Evolutionary conservation across 2,113 vertebrate species (phyloP), one percentile per base, ranked within the genome.

Genomic region (Oenanthe melanoleuca): DNA sequence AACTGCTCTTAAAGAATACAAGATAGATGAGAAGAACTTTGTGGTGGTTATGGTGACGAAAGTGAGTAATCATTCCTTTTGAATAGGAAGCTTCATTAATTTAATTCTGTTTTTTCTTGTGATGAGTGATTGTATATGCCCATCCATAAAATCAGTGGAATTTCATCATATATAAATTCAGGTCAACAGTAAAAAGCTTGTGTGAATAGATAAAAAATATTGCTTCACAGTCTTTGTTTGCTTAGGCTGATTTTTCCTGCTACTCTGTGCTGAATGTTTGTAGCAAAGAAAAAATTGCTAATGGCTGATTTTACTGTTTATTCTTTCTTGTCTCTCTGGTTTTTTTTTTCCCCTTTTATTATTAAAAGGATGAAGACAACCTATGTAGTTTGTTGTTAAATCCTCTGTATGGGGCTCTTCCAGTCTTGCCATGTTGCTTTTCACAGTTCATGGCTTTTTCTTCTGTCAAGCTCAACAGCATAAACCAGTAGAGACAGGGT

Each of bases 11-110:
- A 99, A 99, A 97, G 99, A 99, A 93, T 99, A 99, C 96, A 99
- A 99, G 97, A 99, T 99, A 78, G 98, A 99, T 86, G 99, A 99
- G 97, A 99, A 99, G 98, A 99, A 99, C 98, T 99, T 99, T 91
- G 99, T 99, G 97, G 99, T 99, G 91, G 98, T 99, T 96, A 99
- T 99, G 99, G 99, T 99, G 96, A 98, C 99, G 97, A 99, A 99
- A 98, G 99, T 99, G 94, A 97, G 98, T 98, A 95, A 74, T n/a
- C 0, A 0, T 47, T 92, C 29, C 31, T 81, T 88, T 85, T 75
- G 3, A 70, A 60, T 80, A 69, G 28, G 17, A 45, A 56, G 14
- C 38, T 45, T 19, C 6, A 25, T 74, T 71, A 0, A 28, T 55
- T 93, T 80, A 1, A 53, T 33, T 81, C 1, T 33, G 1, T 34